Conservation (phyloP, 2,888 invertebrate species). For the Cyrtodaria siliqua region DNA sequence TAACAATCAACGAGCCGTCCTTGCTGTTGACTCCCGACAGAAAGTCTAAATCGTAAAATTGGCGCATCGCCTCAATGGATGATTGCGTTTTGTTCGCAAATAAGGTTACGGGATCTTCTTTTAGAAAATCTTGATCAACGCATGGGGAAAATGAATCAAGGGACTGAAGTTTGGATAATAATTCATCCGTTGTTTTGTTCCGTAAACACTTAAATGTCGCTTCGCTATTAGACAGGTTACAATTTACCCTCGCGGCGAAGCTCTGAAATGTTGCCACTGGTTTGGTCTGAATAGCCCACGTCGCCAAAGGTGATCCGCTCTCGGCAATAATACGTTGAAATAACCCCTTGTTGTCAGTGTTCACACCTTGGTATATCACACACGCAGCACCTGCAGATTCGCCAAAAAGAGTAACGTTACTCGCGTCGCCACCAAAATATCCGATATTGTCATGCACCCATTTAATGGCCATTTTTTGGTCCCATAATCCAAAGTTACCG, state of each 20-base stretch:
- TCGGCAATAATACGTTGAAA: slow-evolving; percentile 74
- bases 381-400: slow-evolving; percentile 77
- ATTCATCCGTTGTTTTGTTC: slow-evolving; percentile 29
- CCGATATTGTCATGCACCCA: slow-evolving; percentile 96
- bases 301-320: slow-evolving; percentile 57
- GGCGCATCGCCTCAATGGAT: slow-evolving; percentile 90
- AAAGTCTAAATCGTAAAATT: slow-evolving; percentile 39
- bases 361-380: slow-evolving; percentile 71
- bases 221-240: slow-evolving; percentile 30
- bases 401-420: slow-evolving; percentile 75
- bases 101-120: slow-evolving; percentile 94
- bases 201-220: slow-evolving; percentile 64
- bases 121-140: slow-evolving; percentile 94
- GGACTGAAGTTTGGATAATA: slow-evolving; percentile 17
- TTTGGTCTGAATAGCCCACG: slow-evolving; percentile 46
- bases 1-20: slow-evolving; percentile 33
- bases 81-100: slow-evolving; percentile 92
- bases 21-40: slow-evolving; percentile 46
- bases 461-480: slow-evolving; percentile 96
- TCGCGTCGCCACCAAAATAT: slow-evolving; percentile 73
- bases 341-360: slow-evolving; percentile 59
- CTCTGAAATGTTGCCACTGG: slow-evolving; percentile 89
- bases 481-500: slow-evolving; percentile 92
- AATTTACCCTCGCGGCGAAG: slow-evolving; percentile 84
- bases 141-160: slow-evolving; percentile 93